Base-by-base conservation (phyloP, 2,888 invertebrate species). In the Selenia dentaria region DNA sequence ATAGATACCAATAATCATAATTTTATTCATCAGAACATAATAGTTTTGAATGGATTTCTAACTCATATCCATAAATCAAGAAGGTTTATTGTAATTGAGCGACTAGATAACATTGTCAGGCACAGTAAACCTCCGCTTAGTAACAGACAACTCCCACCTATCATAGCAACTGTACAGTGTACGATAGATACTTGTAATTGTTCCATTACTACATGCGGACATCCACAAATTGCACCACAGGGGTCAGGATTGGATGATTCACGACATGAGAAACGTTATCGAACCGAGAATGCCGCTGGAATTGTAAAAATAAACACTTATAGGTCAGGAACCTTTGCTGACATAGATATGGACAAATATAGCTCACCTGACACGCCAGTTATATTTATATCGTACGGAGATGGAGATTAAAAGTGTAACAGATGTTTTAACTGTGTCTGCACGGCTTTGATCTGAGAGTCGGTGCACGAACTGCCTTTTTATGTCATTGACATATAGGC, bases 161-260 rank as follows among this genome's bases (percentile, higher is more conserved):
- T 24, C 6, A 29, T 18, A 18, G 29, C 29, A 42, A 42, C 11
- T 14, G 3, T 6, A 34, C 14, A 41, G 16, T 16, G 16, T 16
- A 16, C n/a, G n/a, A n/a, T 16, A 16, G 4, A 16, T 16, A 16
- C 16, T 16, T 2, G 16, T 16, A 22, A 6, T 22, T 1, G 28
- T 35, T 29, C 16, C 12, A 31, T 24, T 42, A 27, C 20, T 9
- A 25, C 9, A 28, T 9, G 13, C 59, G 37, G 34, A 49, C 46
- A 54, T 40, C 22, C 11, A 40, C 31, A 46, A n/a, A 35, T 39
- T 40, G 46, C 33, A 37, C 29, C 6, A 18, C 33, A 38, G 57
- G 67, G 71, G 74, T 72, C 70, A 70, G 58, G 49, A 68, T 71
- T 63, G 57, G 49, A 68, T 74, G 74, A 78, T 59, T 76, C 76